phyloP scores from a whole-genome alignment of 1,140 invertebrate genomes.

The Calephelis nemesis region DNA sequence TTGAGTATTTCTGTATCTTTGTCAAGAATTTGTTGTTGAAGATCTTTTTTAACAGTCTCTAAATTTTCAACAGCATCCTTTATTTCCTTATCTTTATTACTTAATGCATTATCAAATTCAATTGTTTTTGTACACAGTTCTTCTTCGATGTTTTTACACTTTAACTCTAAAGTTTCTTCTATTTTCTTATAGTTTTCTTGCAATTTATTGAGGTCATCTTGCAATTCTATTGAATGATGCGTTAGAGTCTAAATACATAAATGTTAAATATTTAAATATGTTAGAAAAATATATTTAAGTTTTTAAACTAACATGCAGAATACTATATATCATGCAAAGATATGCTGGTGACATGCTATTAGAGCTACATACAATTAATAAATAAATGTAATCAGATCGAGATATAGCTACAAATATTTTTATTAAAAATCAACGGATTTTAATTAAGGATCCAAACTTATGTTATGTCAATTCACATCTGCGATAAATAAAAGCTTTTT shows the following conservation, averaged over 20 bases:
- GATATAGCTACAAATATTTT: not conserved
- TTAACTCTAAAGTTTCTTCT: slow-evolving; percentile 40
- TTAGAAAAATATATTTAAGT: not conserved
- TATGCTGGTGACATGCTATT: not conserved
- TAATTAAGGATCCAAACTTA: too few species aligned
- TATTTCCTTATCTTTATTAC: slow-evolving; percentile 48
- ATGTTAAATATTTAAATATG: slow-evolving; percentile 4
- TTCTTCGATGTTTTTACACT: slow-evolving; percentile 41
- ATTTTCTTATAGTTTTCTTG: slow-evolving; percentile 44
- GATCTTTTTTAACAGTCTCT: slow-evolving; percentile 1
- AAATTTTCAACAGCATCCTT: slow-evolving; percentile 46
- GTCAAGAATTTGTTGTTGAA: slow-evolving; percentile 37
- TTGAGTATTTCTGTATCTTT: slow-evolving; percentile 27
- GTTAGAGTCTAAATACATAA: slow-evolving; percentile 48
- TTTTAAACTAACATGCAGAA: not conserved
- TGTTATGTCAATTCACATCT: too few species aligned
- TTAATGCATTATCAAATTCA: slow-evolving; percentile 42
- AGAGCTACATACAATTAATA: not conserved
- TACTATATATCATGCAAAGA: not conserved
- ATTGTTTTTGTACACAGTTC: slow-evolving; percentile 42
- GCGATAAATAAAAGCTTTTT: too few species aligned
- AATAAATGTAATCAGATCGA: not conserved
- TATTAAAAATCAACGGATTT: not conserved
- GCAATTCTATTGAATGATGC: slow-evolving; percentile 43
- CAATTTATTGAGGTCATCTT: slow-evolving; percentile 48